Evolutionary conservation across 2,888 invertebrate genomes (phyloP), one percentile per base, ranked within the genome.

Genomic region (Osmoderma eremita): DNA sequence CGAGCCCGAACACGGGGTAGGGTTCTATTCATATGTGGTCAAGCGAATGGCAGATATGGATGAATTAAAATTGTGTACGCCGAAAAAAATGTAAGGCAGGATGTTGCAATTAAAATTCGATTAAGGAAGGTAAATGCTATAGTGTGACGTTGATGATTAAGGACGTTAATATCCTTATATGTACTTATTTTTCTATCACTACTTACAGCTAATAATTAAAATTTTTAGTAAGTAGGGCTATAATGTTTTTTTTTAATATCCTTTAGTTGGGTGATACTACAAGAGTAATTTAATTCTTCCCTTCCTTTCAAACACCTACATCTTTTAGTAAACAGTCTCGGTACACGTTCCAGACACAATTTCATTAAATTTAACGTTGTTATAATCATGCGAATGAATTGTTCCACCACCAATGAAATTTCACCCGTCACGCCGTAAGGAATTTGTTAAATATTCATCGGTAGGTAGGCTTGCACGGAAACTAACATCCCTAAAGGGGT

Each of bases 21-120:
- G 58, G 69, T 72, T 73, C 77, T 75, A 76, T 79, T 78, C 75
- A 77, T 75, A 76, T 75, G 78, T 78, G 78, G 77, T 76, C 78
- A 76, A 78, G 75, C 78, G 77, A 76, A 73, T 77, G 77, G 77
- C 77, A 77, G 76, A 76, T 77, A 77, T 75, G 76, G 77, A 77
- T 77, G 75, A 73, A 51, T 66, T 63, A 68, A 72, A 67, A 58
- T 66, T 62, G 42, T 30, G 30, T 45, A 61, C 30, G 18, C 15
- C 15, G 48, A 48, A 51, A 67, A 67, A 67, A 53, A 13, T 61
- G 36, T 49, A 54, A 61, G 54, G 68, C 66, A 68, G 68, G 65
- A 69, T 67, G 69, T 58, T 64, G 74, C 70, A 72, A 74, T 74
- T 74, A 74, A 74, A 74, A 73, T 70, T 70, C 72, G 69, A 74